Evolutionary conservation across 2,113 vertebrate species (phyloP), one percentile per base, ranked within the genome.

Genomic region (Polypterus bichir): DNA sequence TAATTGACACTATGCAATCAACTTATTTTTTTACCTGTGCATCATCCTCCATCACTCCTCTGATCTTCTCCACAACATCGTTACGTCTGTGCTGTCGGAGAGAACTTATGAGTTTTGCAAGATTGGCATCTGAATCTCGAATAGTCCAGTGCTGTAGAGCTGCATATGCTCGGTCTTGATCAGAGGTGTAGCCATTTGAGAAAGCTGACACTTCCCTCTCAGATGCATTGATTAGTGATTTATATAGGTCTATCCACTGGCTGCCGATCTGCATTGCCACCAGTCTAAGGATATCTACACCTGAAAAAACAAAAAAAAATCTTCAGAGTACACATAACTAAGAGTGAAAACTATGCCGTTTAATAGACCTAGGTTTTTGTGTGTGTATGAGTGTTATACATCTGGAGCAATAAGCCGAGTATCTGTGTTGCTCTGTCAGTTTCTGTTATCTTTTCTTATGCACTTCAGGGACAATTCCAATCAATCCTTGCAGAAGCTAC

Each of bases 81-180:
- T 90, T 97, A 71, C 94, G 90, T 2, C 91, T 83, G 68, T 92
- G 92, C 61, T 91, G 85, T 55, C 95, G 94, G 7, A 98, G 83
- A 9, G 90, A 91, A 0, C 90, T 93, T 76, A 97, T 97, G 57
- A 98, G 79, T 75, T 95, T 94, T 46, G 92, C 94, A n/a, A 98
- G 87, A 79, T 92, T 97, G 77, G 94, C 93, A 63, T 96, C 93
- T 0, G 87, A 77, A 61, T 97, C 94, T 0, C 92, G 84, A 71
- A 97, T 87, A 69, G 91, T 97, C 95, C 95, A 98, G 79, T 97
- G 93, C 81, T 97, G 92, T 70, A 98, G 76, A 0, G 95, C 92
- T 0, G 95, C 95, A 0, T 97, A 97, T 4, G 95, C 94, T 1
- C 90, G 79, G 71, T 97, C 93, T 0, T 89, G 91, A 72, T 98